phyloP scores from a whole-genome alignment of 2,113 vertebrate genomes.

The Anseranas semipalmata region DNA sequence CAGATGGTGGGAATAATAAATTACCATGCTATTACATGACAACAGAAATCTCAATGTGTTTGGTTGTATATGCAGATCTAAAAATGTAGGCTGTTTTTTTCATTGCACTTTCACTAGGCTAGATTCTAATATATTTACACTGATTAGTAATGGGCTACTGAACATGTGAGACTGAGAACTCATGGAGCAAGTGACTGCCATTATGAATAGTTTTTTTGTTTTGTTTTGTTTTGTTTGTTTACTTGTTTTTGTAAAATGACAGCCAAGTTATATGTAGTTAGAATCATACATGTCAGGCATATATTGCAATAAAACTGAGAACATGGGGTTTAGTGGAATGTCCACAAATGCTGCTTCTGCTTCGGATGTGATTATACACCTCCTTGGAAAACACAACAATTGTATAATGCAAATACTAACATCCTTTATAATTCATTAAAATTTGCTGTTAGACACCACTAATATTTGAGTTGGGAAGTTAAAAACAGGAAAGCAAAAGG shows the following conservation, averaged over 20 bases:
- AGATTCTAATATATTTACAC: background rate
- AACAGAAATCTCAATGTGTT: background rate
- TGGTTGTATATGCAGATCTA: background rate
- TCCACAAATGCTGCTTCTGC: background rate
- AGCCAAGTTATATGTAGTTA: background rate
- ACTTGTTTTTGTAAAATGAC: background rate
- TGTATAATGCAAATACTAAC: background rate
- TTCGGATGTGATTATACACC: background rate
- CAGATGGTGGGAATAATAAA: slow-evolving; percentile 54
- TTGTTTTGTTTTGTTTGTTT: no score
- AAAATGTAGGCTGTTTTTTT: background rate
- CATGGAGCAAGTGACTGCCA: background rate
- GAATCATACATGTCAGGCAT: background rate
- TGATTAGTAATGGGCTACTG: background rate
- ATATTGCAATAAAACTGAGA: background rate
- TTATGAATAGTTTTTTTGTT: background rate
- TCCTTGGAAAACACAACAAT: background rate
- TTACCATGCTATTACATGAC: slow-evolving; percentile 13
- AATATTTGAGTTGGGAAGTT: background rate
- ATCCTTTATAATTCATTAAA: background rate
- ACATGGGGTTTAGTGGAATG: background rate
- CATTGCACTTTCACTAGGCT: background rate
- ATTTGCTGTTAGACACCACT: background rate
- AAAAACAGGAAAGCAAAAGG: background rate
- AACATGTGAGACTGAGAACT: background rate